Conservation (phyloP, 2,113 vertebrate species). For the Phylloscopus trochilus region DNA sequence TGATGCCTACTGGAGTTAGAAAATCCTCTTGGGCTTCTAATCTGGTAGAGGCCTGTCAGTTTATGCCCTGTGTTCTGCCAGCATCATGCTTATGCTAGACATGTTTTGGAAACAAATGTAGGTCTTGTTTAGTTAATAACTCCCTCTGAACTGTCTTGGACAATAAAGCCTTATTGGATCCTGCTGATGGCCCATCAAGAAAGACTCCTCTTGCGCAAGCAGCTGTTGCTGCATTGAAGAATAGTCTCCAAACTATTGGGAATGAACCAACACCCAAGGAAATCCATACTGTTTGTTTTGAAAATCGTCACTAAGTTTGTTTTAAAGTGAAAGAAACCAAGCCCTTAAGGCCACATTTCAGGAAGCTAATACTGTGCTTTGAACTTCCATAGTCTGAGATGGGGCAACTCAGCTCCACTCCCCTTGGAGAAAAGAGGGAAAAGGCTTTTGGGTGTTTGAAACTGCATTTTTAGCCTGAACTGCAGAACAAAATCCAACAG, state of each 20-base stretch:
- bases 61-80: neutral
- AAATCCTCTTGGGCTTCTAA: neutral
- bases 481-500: neutral
- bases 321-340: neutral
- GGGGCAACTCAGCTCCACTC: neutral
- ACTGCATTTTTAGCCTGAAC: neutral
- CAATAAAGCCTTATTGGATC: neutral
- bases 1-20: neutral
- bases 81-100: neutral
- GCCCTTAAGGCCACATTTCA: neutral
- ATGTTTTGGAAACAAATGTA: neutral
- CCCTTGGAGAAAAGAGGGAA: neutral
- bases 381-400: neutral
- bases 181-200: neutral
- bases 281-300: neutral
- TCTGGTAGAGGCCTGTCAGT: neutral
- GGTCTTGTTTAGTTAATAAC: neutral
- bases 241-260: neutral
- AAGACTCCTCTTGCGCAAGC: neutral
- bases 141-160: neutral
- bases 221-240: neutral
- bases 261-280: neutral
- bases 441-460: neutral
- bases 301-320: neutral
- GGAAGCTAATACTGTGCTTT: neutral